Evolutionary conservation across 2,888 invertebrate genomes (phyloP).

Genomic region (Tipula lateralis): DNA sequence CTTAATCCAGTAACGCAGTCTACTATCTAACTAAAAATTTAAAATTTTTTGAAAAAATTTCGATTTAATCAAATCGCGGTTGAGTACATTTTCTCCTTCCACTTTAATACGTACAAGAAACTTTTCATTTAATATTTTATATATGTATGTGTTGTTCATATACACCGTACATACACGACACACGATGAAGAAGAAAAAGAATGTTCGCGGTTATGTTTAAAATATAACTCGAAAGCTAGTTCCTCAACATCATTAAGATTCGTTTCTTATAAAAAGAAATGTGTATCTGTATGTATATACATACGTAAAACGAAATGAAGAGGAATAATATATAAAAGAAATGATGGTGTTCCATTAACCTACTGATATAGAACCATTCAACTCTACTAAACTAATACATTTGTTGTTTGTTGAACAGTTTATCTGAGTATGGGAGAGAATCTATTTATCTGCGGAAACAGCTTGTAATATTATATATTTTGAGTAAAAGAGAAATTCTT

Average conservation of each 20-base stretch:
- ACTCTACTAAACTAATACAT: slow-evolving; percentile 35
- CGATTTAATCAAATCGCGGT: background rate
- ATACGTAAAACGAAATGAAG: background rate
- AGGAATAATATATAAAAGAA: slow-evolving; percentile 24
- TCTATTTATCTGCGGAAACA: background rate
- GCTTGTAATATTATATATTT: background rate
- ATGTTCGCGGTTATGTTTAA: slow-evolving; percentile 27
- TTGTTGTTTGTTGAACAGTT: background rate
- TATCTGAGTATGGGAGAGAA: background rate
- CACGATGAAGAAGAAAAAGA: slow-evolving; percentile 20
- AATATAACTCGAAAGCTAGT: slow-evolving; percentile 12
- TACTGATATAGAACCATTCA: slow-evolving; percentile 47
- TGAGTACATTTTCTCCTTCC: slow-evolving; percentile 27
- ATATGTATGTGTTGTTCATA: background rate
- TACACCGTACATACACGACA: background rate
- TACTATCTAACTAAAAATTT: slow-evolving; percentile 25
- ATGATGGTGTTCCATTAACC: slow-evolving; percentile 49
- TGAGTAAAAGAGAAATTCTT: background rate
- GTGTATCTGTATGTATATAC: background rate
- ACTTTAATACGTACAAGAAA: background rate
- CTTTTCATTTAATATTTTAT: background rate
- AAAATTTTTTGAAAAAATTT: slow-evolving; percentile 2
- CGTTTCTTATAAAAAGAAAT: background rate
- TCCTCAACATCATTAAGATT: slow-evolving; percentile 7
- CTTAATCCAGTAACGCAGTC: background rate